Base-by-base conservation (phyloP, 2,113 vertebrate genomes). In the Phycodurus eques region DNA sequence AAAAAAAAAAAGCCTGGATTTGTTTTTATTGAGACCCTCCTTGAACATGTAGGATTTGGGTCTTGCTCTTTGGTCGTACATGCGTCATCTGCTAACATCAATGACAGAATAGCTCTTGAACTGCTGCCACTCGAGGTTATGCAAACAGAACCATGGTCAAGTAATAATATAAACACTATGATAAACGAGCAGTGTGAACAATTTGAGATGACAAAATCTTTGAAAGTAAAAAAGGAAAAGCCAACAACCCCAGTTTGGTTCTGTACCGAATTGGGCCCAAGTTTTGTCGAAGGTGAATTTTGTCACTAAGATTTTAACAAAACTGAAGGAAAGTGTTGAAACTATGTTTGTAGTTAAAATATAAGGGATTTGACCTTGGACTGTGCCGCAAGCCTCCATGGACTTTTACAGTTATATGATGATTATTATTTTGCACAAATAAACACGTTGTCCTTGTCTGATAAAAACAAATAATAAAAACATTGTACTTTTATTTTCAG, bases 91-190 rank as follows among this genome's bases (percentile, higher is more conserved):
- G 4, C 56, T 10, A 31, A 31, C 56, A 31, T 27, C 56, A 59
- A 31, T 59, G 56, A 59, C 56, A 22, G 53, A 56, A 22, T 83
- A 70, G 85, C 84, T 89, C 90, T 93, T 89, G 89, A 92, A 89
- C 92, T 89, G 86, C 87, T 82, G 87, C 82, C 79, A 88, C 90
- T 93, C 92, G 93, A 93, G 93, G 93, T 93, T 94, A 92, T 90
- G 91, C 90, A 92, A 92, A 92, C 93, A 90, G 85, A 91, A 93
- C 90, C 90, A 91, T 88, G 87, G 83, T 91, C 89, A 88, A 87
- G 87, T 88, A 93, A 92, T 92, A 93, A 92, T 89, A 92, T 92
- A 93, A 93, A 94, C 92, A 93, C 77, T 73, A 80, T 82, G 92
- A 94, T 93, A 93, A 90, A 93, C 86, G 86, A 82, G 88, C 90